Evolutionary conservation across 2,888 invertebrate species (phyloP).

Genomic region (Lochmaea crataegi): DNA sequence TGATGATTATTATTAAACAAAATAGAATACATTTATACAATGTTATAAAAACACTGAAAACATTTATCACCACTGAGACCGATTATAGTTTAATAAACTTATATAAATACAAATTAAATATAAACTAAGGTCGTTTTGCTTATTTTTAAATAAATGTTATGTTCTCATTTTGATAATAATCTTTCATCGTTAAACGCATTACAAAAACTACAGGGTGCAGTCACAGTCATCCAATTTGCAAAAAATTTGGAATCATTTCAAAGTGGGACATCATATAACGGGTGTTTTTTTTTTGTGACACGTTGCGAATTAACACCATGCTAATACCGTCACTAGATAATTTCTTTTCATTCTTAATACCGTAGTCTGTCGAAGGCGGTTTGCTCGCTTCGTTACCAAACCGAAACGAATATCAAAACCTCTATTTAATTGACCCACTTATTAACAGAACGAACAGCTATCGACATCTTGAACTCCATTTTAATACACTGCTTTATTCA

Average conservation of each 20-base stretch:
- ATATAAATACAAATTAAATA: slow-evolving; percentile 12
- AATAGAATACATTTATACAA: slow-evolving; percentile 27
- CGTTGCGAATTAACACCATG: not conserved
- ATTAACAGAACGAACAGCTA: slow-evolving; percentile 8
- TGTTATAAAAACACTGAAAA: too few species aligned
- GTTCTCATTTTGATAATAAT: not conserved
- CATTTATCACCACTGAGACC: slow-evolving; percentile 9
- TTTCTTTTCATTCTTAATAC: not conserved
- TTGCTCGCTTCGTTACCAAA: slow-evolving; percentile 20
- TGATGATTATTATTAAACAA: slow-evolving; percentile 30
- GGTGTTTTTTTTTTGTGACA: not conserved
- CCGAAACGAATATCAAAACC: slow-evolving; percentile 16
- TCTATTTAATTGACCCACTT: slow-evolving; percentile 17
- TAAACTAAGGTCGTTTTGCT: slow-evolving; percentile 9
- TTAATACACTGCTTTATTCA: not conserved
- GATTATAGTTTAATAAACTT: slow-evolving; percentile 20
- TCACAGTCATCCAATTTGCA: not conserved
- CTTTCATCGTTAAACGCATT: not conserved
- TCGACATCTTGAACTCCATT: not conserved
- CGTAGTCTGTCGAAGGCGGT: slow-evolving; percentile 5
- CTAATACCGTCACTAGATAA: not conserved
- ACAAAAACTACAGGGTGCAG: not conserved
- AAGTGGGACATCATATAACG: not conserved
- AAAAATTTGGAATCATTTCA: not conserved
- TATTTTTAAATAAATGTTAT: not conserved